Percentiles rank a stretch among this genome's conserved stretches.
Conservation (phyloP, 1,140 invertebrate species). For the Caerostris extrusa region DNA sequence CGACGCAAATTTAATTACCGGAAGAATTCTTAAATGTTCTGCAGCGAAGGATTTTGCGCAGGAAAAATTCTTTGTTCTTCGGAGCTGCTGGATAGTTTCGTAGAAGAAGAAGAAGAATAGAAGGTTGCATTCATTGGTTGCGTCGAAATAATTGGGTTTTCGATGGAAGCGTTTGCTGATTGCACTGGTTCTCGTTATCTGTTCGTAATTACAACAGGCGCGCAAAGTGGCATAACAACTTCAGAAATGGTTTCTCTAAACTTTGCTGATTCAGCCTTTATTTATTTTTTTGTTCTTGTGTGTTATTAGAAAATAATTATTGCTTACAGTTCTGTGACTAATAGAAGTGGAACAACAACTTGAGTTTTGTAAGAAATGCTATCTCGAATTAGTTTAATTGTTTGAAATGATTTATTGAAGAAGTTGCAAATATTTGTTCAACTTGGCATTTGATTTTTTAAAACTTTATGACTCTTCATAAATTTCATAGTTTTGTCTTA, state of each 20-base stretch:
- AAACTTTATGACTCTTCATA: no score
- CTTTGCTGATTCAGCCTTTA: neutral
- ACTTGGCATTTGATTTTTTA: neutral
- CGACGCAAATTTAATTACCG: constrained; percentile 52
- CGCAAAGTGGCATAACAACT: neutral
- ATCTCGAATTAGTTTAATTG: neutral
- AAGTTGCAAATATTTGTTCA: neutral
- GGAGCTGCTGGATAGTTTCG: neutral
- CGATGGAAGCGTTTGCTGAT: neutral
- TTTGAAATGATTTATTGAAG: neutral
- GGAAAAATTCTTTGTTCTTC: constrained; percentile 1
- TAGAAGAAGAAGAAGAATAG: neutral
- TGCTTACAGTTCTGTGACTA: neutral
- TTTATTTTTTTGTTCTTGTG: neutral
- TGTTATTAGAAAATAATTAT: constrained; percentile 14
- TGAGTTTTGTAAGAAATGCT: neutral
- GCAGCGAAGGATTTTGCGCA: neutral
- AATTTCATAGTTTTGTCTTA: no score
- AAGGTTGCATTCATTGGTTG: neutral
- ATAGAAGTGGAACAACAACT: neutral
- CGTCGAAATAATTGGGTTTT: constrained; percentile 43
- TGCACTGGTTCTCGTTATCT: neutral
- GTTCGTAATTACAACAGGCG: neutral
- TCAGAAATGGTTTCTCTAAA: neutral
- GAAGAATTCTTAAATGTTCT: constrained; percentile 1